A percentile compares a stretch with the other conserved stretches of the same genome.
These are phyloP conservation scores for Ernsta delagoae DNA, from an alignment of 2,888 invertebrate genomes.

Conservation along the genomic window DNA sequence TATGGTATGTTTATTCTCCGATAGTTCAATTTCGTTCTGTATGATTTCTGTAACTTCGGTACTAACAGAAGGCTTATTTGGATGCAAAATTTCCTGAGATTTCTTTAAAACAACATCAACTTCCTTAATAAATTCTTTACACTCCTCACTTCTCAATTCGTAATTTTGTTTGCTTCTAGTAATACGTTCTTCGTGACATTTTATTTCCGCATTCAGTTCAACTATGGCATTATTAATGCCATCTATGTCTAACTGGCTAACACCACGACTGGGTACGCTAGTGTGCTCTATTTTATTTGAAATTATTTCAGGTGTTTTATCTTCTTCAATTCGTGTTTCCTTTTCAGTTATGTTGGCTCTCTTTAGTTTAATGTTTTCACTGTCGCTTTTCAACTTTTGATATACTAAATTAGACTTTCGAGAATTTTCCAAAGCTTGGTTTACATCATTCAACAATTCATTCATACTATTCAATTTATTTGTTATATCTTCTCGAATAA, in stretches of 20 bases:
- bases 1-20: neutral
- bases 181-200: constrained; percentile 68
- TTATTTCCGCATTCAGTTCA: constrained; percentile 67
- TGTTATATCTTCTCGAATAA: constrained; percentile 76
- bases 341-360: constrained; percentile 42
- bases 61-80: constrained; percentile 42
- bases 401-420: constrained; percentile 69
- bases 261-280: constrained; percentile 34
- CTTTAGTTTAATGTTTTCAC: constrained; percentile 46
- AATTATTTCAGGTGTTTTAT: constrained; percentile 39
- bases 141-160: constrained; percentile 68
- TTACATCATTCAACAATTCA: constrained; percentile 75
- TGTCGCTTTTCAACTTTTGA: constrained; percentile 66
- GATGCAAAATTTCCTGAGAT: constrained; percentile 70
- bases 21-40: neutral
- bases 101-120: constrained; percentile 70
- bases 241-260: constrained; percentile 65
- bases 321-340: constrained; percentile 34
- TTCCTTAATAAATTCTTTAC: constrained; percentile 72
- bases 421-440: constrained; percentile 73
- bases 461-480: constrained; percentile 80
- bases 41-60: constrained; percentile 1
- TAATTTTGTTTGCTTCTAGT: constrained; percentile 65
- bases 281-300: neutral
- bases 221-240: constrained; percentile 70